These are phyloP conservation scores for Aix galericulata DNA, from an alignment of 2,113 vertebrate genomes.

Conservation along the genomic window DNA sequence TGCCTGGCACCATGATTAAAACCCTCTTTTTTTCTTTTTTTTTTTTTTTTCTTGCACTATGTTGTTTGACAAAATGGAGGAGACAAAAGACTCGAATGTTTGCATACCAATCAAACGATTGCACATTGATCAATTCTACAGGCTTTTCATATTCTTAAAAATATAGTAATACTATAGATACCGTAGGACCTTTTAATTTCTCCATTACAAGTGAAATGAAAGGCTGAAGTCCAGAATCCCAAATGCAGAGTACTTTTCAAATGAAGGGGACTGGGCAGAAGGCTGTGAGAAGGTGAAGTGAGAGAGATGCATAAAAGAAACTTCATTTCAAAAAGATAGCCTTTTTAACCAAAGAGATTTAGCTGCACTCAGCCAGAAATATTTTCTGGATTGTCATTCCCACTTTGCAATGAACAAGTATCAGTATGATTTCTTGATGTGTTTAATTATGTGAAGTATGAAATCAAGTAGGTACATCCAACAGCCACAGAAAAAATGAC, in stretches of 20 bases:
- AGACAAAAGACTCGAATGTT: background rate
- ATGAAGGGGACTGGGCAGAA: background rate
- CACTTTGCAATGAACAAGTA: background rate
- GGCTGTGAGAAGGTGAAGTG: background rate
- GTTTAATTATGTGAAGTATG: background rate
- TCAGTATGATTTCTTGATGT: background rate
- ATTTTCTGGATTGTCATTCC: background rate
- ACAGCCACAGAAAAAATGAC: conserved; percentile 1
- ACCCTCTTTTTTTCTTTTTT: background rate
- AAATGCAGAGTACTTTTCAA: background rate
- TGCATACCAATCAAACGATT: background rate
- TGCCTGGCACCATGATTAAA: conserved; percentile 15
- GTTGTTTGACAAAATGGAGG: background rate
- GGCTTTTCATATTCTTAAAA: conserved; percentile 1
- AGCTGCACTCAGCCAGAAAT: background rate
- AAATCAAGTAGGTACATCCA: background rate
- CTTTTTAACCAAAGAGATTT: background rate
- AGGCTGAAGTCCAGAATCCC: background rate
- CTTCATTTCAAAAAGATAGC: background rate
- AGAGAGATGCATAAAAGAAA: background rate
- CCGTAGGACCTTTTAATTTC: background rate
- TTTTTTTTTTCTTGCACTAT: background rate
- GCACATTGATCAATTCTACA: background rate
- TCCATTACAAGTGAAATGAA: background rate
- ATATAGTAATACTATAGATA: background rate